These are phyloP conservation scores for Hydrozoanthus gracilis DNA, from an alignment of 92 coral and sea anemone species.

Conservation along the genomic window DNA sequence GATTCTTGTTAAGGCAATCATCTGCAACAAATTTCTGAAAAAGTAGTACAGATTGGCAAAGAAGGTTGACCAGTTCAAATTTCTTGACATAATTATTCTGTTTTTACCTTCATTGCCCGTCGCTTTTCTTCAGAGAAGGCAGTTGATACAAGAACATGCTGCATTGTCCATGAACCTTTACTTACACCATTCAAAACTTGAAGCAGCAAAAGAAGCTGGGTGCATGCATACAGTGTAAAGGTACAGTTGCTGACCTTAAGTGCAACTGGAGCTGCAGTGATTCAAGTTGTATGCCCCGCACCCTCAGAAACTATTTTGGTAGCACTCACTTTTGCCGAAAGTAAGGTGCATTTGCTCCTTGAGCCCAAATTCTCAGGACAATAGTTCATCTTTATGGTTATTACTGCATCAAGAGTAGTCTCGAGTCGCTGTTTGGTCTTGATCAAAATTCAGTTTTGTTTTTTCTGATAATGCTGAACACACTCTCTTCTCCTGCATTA, in stretches of 20 bases:
- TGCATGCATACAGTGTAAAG: too few relatives aligned
- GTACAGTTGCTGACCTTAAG: too few relatives aligned
- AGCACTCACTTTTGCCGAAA: too few relatives aligned
- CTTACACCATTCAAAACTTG: conserved; percentile 28
- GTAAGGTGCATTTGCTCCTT: too few relatives aligned
- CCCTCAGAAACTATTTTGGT: too few relatives aligned
- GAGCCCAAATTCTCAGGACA: too few relatives aligned
- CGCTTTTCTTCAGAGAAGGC: conserved; percentile 22
- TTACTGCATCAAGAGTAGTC: conserved; percentile 52
- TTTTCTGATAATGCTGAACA: conserved; percentile 43
- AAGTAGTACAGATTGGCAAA: conserved; percentile 19
- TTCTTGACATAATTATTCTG: conserved; percentile 30
- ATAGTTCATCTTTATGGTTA: conserved; percentile 27
- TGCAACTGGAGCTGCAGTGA: too few relatives aligned
- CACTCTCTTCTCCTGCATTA: conserved; percentile 49
- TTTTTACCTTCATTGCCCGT: conserved; percentile 25
- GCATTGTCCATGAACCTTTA: conserved; percentile 26
- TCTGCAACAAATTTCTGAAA: conserved; percentile 17
- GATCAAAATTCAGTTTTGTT: conserved; percentile 49
- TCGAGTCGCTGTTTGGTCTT: conserved; percentile 29
- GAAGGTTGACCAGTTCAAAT: conserved; percentile 26
- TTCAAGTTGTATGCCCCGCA: too few relatives aligned
- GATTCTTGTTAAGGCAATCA: conserved; percentile 10
- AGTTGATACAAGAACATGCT: conserved; percentile 17
- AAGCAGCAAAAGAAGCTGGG: conserved; percentile 18